A percentile compares a stretch with the other conserved stretches of the same genome.
phyloP scores from a whole-genome alignment of 2,888 invertebrate species.

The Cloeon dipterum region DNA sequence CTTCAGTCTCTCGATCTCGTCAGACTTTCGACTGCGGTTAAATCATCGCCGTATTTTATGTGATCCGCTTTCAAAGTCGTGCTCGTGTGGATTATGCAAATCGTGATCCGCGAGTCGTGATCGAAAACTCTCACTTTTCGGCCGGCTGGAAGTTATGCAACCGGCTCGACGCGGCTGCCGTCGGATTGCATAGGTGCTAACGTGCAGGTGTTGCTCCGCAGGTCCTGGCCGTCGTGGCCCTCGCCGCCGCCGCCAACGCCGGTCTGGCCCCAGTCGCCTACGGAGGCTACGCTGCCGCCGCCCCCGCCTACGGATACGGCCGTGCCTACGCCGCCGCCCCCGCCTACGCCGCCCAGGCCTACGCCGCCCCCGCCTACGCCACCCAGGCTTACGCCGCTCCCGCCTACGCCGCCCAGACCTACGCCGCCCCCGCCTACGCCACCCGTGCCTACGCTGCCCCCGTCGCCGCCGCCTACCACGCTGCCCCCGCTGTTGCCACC shows the following conservation, averaged over 20 bases:
- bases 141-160: too few relatives aligned
- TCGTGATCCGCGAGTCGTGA: too few relatives aligned
- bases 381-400: conserved; percentile 1
- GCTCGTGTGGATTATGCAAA: too few relatives aligned
- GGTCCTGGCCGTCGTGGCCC: not conserved
- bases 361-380: not conserved
- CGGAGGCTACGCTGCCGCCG: not conserved
- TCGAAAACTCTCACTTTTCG: too few relatives aligned
- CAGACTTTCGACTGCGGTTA: too few relatives aligned
- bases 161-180: too few relatives aligned
- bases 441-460: not conserved
- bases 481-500: not conserved
- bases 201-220: too few relatives aligned
- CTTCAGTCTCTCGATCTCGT: too few relatives aligned
- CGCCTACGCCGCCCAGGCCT: not conserved
- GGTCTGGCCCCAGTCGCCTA: not conserved
- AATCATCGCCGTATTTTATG: too few relatives aligned
- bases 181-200: too few relatives aligned
- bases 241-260: not conserved
- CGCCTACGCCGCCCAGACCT: not conserved
- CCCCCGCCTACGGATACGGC: not conserved
- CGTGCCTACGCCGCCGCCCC: not conserved
- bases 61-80: too few relatives aligned
- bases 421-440: too few relatives aligned
- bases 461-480: not conserved